These are phyloP conservation scores for Poecilia picta DNA, from an alignment of 2,797 vertebrate genomes.

Conservation along the genomic window DNA sequence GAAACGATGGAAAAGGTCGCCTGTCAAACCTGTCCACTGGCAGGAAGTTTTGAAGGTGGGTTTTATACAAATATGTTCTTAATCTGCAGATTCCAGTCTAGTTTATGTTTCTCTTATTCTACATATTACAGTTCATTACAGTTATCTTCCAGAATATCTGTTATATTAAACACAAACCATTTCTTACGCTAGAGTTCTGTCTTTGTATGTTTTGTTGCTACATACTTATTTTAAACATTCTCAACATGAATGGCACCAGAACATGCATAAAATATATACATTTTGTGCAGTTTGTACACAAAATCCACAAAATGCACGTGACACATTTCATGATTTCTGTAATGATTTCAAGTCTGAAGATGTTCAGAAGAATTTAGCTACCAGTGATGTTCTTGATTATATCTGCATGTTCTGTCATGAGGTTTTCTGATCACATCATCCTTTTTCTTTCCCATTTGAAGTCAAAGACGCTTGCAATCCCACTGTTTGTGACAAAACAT, in stretches of 20 bases:
- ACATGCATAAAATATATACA: not conserved
- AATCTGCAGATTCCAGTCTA: not conserved
- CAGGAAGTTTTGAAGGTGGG: fast-evolving
- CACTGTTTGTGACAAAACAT: fast-evolving
- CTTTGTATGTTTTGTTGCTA: not conserved
- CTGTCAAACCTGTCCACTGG: fast-evolving
- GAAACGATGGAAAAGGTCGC: fast-evolving
- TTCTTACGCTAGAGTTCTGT: not conserved
- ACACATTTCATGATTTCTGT: not conserved
- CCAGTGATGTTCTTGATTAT: not conserved
- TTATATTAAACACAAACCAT: not conserved
- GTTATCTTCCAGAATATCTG: not conserved
- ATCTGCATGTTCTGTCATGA: slow-evolving; percentile 1
- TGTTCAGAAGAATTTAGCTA: not conserved
- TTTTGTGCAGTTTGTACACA: not conserved
- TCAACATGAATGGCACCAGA: not conserved
- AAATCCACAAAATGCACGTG: no score
- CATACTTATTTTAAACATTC: not conserved
- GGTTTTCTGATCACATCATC: not conserved
- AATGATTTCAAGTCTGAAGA: not conserved
- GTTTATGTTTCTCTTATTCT: not conserved
- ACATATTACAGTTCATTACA: not conserved
- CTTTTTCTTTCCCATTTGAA: slow-evolving; percentile 19
- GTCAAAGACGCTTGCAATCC: fast-evolving
- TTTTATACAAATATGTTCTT: not conserved